Conservation (phyloP, 2,113 vertebrate species). For the Urocolius indicus region DNA sequence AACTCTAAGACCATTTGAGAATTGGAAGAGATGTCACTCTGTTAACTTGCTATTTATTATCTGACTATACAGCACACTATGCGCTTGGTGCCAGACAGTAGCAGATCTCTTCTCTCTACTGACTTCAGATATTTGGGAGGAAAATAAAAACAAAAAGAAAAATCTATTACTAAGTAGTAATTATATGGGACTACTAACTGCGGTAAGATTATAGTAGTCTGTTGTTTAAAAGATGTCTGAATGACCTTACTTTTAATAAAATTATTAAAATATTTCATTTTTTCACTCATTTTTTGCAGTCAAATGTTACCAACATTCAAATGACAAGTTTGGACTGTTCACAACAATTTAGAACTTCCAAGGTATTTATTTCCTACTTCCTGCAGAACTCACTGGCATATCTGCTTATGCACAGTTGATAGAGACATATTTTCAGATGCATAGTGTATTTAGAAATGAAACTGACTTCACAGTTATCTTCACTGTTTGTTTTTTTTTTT, state of each 20-base stretch:
- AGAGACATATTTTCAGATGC: not conserved
- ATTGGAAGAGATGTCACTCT: not conserved
- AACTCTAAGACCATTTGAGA: not conserved
- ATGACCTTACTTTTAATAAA: not conserved
- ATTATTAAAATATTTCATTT: not conserved
- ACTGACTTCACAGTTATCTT: not conserved
- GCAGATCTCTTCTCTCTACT: not conserved
- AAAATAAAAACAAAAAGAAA: not conserved
- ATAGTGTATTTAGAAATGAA: not conserved
- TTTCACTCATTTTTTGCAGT: not conserved
- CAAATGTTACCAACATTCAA: not conserved
- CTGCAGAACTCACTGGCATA: not conserved
- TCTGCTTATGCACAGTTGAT: not conserved
- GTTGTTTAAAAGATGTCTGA: not conserved
- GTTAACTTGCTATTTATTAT: not conserved
- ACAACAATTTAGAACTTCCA: not conserved
- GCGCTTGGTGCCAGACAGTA: not conserved
- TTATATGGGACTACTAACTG: rapidly evolving
- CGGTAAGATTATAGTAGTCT: not conserved
- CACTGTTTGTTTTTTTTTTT: not conserved
- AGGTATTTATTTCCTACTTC: not conserved
- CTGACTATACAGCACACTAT: not conserved
- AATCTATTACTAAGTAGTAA: not conserved
- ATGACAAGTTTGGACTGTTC: not conserved
- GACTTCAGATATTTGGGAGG: not conserved